A percentile compares a stretch with the other conserved stretches of the same genome.
These are phyloP conservation scores for Bombus difficillimus DNA, from an alignment of 1,140 invertebrate species.

Conservation along the genomic window DNA sequence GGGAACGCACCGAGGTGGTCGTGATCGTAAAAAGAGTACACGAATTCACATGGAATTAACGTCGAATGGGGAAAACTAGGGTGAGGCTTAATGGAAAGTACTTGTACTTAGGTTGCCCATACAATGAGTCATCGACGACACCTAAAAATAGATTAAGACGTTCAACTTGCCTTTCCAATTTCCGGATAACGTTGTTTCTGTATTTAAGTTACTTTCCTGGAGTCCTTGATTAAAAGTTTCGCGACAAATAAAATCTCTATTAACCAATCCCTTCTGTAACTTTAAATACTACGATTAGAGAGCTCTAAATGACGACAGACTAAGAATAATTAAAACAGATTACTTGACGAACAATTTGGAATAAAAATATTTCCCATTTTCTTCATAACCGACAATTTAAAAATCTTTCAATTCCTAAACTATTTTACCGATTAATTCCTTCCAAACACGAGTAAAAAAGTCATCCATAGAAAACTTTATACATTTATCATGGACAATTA, in stretches of 20 bases:
- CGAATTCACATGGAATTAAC: slow-evolving; percentile 49
- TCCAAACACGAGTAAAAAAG: background rate
- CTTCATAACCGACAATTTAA: too few relatives aligned
- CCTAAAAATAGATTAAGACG: slow-evolving; percentile 33
- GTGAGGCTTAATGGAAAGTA: slow-evolving; percentile 42
- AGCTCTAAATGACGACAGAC: background rate
- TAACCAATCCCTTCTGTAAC: background rate
- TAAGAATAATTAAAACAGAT: background rate
- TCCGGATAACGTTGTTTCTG: background rate
- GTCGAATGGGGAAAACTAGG: background rate
- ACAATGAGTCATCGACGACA: slow-evolving; percentile 12
- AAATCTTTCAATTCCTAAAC: too few relatives aligned
- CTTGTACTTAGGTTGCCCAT: slow-evolving; percentile 27
- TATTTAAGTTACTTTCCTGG: background rate
- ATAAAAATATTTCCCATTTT: too few relatives aligned
- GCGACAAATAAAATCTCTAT: background rate
- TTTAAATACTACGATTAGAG: too few relatives aligned
- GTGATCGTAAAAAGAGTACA: slow-evolving; percentile 15
- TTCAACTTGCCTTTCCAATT: background rate
- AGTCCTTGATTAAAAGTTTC: background rate
- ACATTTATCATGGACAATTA: background rate
- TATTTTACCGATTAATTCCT: background rate
- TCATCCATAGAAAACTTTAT: background rate
- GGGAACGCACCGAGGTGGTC: background rate
- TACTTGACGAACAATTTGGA: fast-evolving